These are phyloP conservation scores for Exaiptasia diaphana DNA, from an alignment of 64 coral and sea anemone species.

Conservation along the genomic window DNA sequence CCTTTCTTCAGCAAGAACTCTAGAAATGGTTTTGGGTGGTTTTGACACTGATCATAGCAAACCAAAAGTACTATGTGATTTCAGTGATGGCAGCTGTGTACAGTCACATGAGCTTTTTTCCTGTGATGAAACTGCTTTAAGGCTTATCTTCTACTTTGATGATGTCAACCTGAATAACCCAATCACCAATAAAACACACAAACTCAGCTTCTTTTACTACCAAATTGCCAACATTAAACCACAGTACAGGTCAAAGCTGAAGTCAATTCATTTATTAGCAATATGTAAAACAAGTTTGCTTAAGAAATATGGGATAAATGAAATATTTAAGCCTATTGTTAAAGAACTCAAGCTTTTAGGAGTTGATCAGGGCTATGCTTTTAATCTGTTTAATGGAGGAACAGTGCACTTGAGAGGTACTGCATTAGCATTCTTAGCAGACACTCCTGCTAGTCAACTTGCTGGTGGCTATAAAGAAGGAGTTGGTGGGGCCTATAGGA, in stretches of 20 bases:
- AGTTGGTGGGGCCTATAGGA: constrained; percentile 14
- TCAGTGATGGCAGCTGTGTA: background rate
- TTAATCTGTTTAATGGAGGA: background rate
- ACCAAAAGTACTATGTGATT: background rate
- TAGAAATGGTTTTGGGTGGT: constrained; percentile 17
- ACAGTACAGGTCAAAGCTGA: constrained; percentile 45
- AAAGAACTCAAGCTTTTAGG: constrained; percentile 21
- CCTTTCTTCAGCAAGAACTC: constrained; percentile 5
- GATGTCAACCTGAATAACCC: constrained; percentile 20
- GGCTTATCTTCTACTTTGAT: constrained; percentile 43
- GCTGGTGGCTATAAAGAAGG: constrained; percentile 25
- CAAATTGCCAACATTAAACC: constrained; percentile 27
- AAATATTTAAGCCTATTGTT: constrained; percentile 1
- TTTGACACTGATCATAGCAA: background rate
- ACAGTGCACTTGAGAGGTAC: background rate
- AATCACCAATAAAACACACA: constrained; percentile 24
- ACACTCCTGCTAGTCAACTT: constrained; percentile 25
- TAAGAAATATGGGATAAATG: constrained; percentile 17
- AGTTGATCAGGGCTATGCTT: constrained; percentile 3
- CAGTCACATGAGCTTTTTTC: background rate
- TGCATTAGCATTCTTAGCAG: constrained; percentile 7
- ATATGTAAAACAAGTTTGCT: background rate
- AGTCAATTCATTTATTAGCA: constrained; percentile 26
- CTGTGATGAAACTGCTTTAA: background rate
- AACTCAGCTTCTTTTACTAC: constrained; percentile 42